A percentile compares a stretch with the other conserved stretches of the same genome.
phyloP scores from a whole-genome alignment of 2,113 vertebrate species.

The Azemiops feae region DNA sequence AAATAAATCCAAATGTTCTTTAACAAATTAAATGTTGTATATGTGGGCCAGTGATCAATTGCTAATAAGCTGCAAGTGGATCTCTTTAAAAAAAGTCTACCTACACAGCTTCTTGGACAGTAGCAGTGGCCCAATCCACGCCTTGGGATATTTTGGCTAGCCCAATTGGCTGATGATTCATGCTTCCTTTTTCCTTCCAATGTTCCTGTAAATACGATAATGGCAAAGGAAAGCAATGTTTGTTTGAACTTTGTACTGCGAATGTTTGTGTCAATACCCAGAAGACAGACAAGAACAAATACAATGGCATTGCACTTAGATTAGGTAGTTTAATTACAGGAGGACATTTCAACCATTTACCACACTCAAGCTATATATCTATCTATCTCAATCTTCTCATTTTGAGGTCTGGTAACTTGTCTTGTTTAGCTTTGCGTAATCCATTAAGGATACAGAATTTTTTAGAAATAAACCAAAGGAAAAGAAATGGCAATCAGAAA shows the following conservation, averaged over 20 bases:
- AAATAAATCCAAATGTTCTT: conserved; percentile 10
- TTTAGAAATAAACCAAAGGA: not conserved
- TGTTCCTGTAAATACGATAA: conserved; percentile 23
- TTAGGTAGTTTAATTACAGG: conserved; percentile 2
- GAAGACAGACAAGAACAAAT: not conserved
- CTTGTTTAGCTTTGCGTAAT: not conserved
- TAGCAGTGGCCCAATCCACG: not conserved
- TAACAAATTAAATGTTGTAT: conserved; percentile 14
- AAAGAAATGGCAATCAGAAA: not conserved
- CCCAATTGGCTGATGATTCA: conserved; percentile 26
- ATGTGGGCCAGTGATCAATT: not conserved
- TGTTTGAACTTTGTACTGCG: conserved; percentile 15
- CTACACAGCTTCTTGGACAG: conserved; percentile 10
- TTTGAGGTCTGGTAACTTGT: not conserved
- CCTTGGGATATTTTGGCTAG: conserved; percentile 14
- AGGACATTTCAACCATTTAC: not conserved
- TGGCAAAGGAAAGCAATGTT: not conserved
- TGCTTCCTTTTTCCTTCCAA: conserved; percentile 35
- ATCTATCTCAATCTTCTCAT: conserved; percentile 4
- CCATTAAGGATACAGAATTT: not conserved
- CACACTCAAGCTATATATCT: not conserved
- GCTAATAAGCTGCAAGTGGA: conserved; percentile 17
- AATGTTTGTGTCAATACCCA: not conserved
- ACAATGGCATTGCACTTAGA: conserved; percentile 6
- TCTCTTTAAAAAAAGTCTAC: conserved; percentile 22